phyloP scores from a whole-genome alignment of 2,113 vertebrate species.

The Formicarius rufipectus region DNA sequence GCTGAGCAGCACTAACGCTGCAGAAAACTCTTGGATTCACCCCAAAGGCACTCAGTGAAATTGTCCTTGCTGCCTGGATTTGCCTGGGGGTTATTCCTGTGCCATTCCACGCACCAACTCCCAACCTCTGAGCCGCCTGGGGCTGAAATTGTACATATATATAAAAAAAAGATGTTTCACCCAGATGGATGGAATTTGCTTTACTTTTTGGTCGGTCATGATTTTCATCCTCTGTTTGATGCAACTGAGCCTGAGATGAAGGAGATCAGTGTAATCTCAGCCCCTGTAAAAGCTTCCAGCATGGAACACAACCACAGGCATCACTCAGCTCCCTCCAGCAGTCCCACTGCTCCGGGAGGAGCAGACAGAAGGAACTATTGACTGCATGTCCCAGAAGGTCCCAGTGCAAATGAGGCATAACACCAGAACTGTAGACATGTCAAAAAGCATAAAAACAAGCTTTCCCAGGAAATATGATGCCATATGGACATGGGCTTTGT shows the following conservation, averaged over 20 bases:
- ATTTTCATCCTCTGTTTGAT: not conserved
- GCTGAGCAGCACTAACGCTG: not conserved
- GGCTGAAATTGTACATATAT: not conserved
- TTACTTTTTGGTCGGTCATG: not conserved
- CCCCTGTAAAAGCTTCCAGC: not conserved
- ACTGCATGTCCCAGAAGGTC: not conserved
- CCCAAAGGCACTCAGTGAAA: not conserved
- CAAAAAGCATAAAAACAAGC: not conserved
- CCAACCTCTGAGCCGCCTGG: not conserved
- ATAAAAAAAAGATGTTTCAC: not conserved
- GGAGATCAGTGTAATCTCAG: not conserved
- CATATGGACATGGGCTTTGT: slow-evolving; percentile 7
- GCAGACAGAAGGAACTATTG: not conserved
- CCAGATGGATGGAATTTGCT: not conserved
- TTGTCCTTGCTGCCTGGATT: not conserved
- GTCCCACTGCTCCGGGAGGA: not conserved
- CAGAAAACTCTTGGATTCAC: not conserved
- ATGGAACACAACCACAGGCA: not conserved
- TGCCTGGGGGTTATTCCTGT: not conserved
- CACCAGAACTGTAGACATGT: not conserved
- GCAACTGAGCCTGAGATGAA: not conserved
- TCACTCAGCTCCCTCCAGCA: not conserved
- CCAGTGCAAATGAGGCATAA: slow-evolving; percentile 23
- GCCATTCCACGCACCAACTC: not conserved
- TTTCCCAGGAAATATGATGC: slow-evolving; percentile 3